phyloP scores from a whole-genome alignment of 2,113 vertebrate genomes.

The Terrapene triunguis region DNA sequence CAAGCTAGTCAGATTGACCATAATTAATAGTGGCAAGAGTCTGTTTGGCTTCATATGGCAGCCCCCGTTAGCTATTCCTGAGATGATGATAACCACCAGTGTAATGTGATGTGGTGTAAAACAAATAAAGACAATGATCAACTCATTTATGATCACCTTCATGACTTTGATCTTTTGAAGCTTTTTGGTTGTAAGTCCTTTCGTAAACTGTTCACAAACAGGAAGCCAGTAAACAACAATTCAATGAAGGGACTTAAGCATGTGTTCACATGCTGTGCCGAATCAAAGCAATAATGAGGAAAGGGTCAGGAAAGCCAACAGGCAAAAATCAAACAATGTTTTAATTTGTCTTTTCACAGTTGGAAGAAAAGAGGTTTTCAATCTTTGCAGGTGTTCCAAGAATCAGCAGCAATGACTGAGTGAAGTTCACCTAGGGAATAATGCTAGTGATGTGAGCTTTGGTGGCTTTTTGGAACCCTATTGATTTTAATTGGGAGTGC shows the following conservation, averaged over 20 bases:
- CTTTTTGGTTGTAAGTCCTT: background rate
- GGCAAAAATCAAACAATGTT: background rate
- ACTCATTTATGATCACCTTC: background rate
- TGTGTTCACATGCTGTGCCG: background rate
- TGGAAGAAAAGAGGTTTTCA: background rate
- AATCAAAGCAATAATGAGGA: background rate
- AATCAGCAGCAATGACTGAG: background rate
- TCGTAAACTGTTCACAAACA: background rate
- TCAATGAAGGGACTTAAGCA: background rate
- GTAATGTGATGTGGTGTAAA: background rate
- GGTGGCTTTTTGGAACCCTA: background rate
- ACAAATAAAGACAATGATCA: background rate
- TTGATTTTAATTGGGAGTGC: background rate
- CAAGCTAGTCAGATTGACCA: too few species aligned
- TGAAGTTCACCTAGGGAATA: background rate
- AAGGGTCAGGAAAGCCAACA: background rate
- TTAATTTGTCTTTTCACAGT: background rate
- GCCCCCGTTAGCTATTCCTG: background rate
- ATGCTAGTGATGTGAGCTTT: background rate
- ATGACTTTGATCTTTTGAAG: background rate
- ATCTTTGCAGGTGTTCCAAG: background rate
- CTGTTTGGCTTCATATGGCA: background rate
- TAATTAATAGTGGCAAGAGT: background rate
- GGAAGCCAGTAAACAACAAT: background rate
- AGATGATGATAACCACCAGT: background rate